A percentile compares a stretch with the other conserved stretches of the same genome.
Evolutionary conservation across 2,797 vertebrate species (phyloP).

Genomic region (Jordanella pulchra): DNA sequence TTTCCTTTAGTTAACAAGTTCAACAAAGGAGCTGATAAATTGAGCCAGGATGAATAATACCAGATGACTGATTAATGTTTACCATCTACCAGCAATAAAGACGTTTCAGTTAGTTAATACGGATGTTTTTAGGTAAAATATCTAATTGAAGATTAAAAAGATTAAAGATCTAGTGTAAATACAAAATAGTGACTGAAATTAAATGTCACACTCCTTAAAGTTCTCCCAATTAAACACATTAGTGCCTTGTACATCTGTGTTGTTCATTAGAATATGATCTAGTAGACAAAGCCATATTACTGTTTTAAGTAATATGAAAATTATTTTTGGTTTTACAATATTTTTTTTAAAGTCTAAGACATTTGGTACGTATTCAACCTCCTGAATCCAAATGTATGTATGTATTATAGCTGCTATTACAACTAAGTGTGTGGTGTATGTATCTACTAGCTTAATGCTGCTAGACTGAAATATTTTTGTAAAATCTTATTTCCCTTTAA

Average conservation of each 20-base stretch:
- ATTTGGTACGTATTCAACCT: neutral
- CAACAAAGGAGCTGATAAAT: constrained; percentile 13
- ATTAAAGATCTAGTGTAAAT: neutral
- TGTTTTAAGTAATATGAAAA: neutral
- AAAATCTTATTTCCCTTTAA: neutral
- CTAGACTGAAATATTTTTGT: neutral
- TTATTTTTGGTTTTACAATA: neutral
- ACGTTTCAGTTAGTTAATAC: neutral
- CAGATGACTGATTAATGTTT: neutral
- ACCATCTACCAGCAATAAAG: neutral
- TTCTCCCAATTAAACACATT: neutral
- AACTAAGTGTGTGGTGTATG: neutral
- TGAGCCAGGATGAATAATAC: neutral
- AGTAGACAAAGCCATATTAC: neutral
- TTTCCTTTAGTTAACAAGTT: constrained; percentile 8
- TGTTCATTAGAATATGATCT: neutral
- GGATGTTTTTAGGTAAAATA: neutral
- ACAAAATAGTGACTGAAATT: no score
- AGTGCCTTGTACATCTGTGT: neutral
- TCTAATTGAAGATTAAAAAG: neutral
- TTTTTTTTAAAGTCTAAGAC: neutral
- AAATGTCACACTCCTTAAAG: neutral
- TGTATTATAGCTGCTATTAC: neutral
- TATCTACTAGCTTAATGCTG: neutral
- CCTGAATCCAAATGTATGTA: neutral